Conservation (phyloP, 1,140 invertebrate species). For the Penaeus japonicus region DNA sequence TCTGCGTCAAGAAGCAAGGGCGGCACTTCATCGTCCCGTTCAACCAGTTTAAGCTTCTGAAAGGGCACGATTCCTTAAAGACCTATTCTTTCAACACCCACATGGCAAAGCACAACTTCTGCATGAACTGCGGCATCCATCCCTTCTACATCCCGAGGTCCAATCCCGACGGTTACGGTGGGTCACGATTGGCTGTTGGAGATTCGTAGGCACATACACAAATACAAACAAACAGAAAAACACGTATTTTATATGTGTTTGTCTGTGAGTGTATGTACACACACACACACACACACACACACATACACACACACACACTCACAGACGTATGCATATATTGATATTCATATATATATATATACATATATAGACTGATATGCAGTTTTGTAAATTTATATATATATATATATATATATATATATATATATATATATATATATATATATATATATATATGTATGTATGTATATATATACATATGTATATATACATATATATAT, state of each 20-base stretch:
- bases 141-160: conserved; percentile 69
- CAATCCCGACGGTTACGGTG: conserved; percentile 68
- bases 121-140: conserved; percentile 69
- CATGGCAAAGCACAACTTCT: conserved; percentile 69
- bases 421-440: background rate
- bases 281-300: background rate
- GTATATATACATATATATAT: background rate
- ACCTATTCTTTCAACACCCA: conserved; percentile 70
- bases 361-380: background rate
- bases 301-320: background rate
- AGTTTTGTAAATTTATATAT: background rate
- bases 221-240: too few species aligned
- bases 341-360: conserved; percentile 1
- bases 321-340: background rate
- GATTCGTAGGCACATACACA: background rate
- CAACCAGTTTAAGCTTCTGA: conserved; percentile 65
- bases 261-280: background rate
- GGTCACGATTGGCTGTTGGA: background rate
- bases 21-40: conserved; percentile 67
- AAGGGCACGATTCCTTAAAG: conserved; percentile 66
- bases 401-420: background rate
- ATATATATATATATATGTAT: conserved; percentile 2
- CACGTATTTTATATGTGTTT: too few species aligned
- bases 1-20: conserved; percentile 69
- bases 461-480: too few species aligned